A percentile compares a stretch with the other conserved stretches of the same genome.
phyloP scores from a whole-genome alignment of 2,797 vertebrate species.

The Chromobotia macracanthus region DNA sequence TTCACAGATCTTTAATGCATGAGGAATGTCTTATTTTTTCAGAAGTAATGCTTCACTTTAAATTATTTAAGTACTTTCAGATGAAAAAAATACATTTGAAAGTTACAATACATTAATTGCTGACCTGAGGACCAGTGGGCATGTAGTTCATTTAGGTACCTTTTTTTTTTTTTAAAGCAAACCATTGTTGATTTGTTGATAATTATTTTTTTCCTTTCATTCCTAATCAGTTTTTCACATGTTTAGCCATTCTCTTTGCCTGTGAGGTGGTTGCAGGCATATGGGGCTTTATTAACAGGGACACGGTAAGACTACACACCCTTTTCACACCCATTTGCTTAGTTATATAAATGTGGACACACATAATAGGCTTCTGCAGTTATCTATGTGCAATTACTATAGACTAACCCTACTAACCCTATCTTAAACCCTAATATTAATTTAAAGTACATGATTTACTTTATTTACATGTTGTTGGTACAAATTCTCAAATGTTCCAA shows the following conservation, averaged over 20 bases:
- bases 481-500: not conserved
- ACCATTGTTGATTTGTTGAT: not conserved
- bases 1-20: not conserved
- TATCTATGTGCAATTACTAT: too few relatives aligned
- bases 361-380: not conserved
- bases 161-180: too few relatives aligned
- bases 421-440: too few relatives aligned
- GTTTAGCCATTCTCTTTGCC: conserved; percentile 92
- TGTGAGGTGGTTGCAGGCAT: conserved; percentile 95
- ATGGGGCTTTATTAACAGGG: conserved; percentile 96
- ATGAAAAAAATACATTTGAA: not conserved
- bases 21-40: not conserved
- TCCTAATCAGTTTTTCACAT: conserved; percentile 89
- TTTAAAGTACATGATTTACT: not conserved
- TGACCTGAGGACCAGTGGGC: not conserved
- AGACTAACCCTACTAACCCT: too few relatives aligned
- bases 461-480: not conserved
- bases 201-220: not conserved
- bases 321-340: not conserved
- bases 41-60: not conserved
- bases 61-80: not conserved
- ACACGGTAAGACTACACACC: conserved; percentile 82
- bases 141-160: not conserved
- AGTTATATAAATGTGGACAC: not conserved
- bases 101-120: not conserved